Percentiles rank a stretch among this genome's conserved stretches.
phyloP scores from a whole-genome alignment of 2,113 vertebrate genomes.

The Myanophis thanlyinensis region DNA sequence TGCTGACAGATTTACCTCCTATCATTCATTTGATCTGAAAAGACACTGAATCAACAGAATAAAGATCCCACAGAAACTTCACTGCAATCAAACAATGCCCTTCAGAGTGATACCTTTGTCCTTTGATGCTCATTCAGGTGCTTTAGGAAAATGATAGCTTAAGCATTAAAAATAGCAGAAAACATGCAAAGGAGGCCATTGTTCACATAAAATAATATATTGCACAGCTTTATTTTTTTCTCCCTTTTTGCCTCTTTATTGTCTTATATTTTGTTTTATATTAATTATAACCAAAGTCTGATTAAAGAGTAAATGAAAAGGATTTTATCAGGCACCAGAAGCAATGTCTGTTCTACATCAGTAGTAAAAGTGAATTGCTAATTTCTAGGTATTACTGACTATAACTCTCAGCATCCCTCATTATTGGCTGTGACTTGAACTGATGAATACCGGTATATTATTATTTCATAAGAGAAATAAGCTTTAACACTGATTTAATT shows the following conservation, averaged over 20 bases:
- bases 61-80: slow-evolving; percentile 25
- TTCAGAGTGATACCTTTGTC: slow-evolving; percentile 61
- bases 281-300: neutral
- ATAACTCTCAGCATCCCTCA: neutral
- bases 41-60: slow-evolving; percentile 68
- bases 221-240: neutral
- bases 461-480: too few species aligned
- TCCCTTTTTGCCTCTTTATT: neutral
- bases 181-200: slow-evolving; percentile 5
- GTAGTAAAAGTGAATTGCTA: neutral
- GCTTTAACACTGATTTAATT: neutral
- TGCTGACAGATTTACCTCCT: slow-evolving; percentile 48
- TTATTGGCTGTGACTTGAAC: neutral
- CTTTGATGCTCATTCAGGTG: slow-evolving; percentile 47
- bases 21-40: slow-evolving; percentile 36
- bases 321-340: neutral
- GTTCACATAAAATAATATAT: slow-evolving; percentile 28
- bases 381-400: neutral
- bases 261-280: neutral
- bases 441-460: too few species aligned
- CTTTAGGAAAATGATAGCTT: slow-evolving; percentile 51
- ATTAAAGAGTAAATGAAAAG: neutral
- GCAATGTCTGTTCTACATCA: neutral
- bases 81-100: neutral
- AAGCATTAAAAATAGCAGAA: slow-evolving; percentile 56